phyloP scores from a whole-genome alignment of 2,888 invertebrate genomes.

The Deilephila porcellus region DNA sequence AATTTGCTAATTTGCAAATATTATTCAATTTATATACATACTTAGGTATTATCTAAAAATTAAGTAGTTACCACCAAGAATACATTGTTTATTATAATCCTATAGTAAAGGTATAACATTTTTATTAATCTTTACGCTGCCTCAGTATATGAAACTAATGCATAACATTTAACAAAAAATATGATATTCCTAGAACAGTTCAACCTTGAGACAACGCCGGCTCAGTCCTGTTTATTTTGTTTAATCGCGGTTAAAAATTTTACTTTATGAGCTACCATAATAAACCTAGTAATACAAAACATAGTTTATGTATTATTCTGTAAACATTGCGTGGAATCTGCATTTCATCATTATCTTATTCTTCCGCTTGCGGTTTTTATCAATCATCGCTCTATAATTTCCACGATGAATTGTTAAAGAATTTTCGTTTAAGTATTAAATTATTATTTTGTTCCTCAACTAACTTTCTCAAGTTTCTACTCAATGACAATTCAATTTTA shows the following conservation, averaged over 20 bases:
- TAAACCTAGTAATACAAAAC: background rate
- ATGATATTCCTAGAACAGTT: too few relatives aligned
- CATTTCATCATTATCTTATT: slow-evolving; percentile 7
- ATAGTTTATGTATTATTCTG: background rate
- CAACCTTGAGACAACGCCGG: slow-evolving; percentile 8
- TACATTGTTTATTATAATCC: too few relatives aligned
- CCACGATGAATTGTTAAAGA: too few relatives aligned
- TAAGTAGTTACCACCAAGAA: too few relatives aligned
- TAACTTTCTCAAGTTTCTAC: background rate
- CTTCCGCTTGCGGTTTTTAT: slow-evolving; percentile 5
- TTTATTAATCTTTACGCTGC: background rate
- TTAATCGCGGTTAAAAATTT: background rate
- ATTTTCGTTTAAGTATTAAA: background rate
- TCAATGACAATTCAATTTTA: background rate
- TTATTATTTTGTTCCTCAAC: background rate
- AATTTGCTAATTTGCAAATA: too few relatives aligned
- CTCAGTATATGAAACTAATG: background rate
- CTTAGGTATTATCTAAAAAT: too few relatives aligned
- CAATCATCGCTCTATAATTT: background rate
- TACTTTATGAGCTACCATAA: background rate
- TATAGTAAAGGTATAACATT: background rate
- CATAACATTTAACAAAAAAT: background rate
- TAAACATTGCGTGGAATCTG: slow-evolving; percentile 15
- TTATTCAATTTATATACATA: too few relatives aligned
- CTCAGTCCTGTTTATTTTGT: slow-evolving; percentile 12